Evolutionary conservation across 2,113 vertebrate species (phyloP), one percentile per base, ranked within the genome.

Genomic region (Oncorhynchus nerka): DNA sequence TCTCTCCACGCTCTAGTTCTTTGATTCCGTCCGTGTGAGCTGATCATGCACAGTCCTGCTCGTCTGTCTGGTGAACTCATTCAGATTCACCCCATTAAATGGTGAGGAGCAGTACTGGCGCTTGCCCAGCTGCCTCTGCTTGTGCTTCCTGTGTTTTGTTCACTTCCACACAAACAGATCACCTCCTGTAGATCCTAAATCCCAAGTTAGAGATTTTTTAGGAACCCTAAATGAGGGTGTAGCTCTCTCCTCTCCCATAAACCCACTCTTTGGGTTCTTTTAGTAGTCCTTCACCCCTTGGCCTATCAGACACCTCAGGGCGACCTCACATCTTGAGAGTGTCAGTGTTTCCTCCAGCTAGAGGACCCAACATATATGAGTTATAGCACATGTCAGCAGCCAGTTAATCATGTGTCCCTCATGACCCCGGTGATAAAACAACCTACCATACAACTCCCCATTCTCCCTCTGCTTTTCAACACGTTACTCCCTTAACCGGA

Each of bases 241-340:
- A 51, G 62, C 76, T 24, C 51, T 76, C 72, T 16, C 71, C 1
- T 4, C 71, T 78, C 70, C 74, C 78, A 83, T 75, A 39, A 79
- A 73, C 83, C 82, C 48, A 84, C 86, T 80, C 78, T 82, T 73
- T 68, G 26, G 3, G 28, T 67, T 5, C 13, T 85, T 84, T 86
- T 89, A 28, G 59, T 80, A 26, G 12, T 74, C 34, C 16, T 68
- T 81, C 59, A 45, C 48, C 61, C 34, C 24, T 68, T 81, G 49
- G 34, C 48, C 61, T 39, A 20, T 22, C 65, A 66, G 67, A 81
- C 83, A 71, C 69, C 77, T 48, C 66, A 91, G 32, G 66, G 68
- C 81, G 83, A 71, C 71, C 80, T 55, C 66, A 30, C 39, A 28
- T 32, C 61, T 45, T 26, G 70, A 78, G 75, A 75, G 62, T 30